These are phyloP conservation scores for Carposina sasakii DNA, from an alignment of 1,140 invertebrate species.

Conservation along the genomic window DNA sequence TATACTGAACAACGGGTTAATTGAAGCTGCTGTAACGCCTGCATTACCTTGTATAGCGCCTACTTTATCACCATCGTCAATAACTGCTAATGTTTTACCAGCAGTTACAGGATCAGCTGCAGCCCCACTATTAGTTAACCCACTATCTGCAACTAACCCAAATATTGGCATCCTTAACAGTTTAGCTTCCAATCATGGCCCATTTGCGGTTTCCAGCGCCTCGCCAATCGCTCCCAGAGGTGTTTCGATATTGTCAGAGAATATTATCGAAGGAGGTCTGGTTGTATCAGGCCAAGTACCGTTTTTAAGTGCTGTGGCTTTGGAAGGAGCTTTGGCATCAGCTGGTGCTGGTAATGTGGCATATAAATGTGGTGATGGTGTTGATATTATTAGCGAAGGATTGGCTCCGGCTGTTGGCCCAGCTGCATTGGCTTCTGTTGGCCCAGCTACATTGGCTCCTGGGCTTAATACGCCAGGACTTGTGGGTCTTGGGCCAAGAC, in stretches of 20 bases:
- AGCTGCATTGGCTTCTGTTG: neutral
- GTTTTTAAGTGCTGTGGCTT: constrained; percentile 1
- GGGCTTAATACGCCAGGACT: neutral
- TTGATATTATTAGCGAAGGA: neutral
- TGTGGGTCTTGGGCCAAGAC: neutral
- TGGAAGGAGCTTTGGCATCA: neutral
- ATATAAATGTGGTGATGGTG: neutral
- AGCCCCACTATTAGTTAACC: too few species aligned
- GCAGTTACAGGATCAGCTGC: too few species aligned
- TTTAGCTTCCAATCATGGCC: neutral
- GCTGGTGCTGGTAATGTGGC: neutral
- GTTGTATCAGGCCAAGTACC: neutral
- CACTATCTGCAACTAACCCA: neutral
- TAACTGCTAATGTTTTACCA: too few species aligned
- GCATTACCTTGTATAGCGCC: too few species aligned
- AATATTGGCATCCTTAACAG: neutral
- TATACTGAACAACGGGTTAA: too few species aligned
- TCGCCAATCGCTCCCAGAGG: constrained; percentile 8
- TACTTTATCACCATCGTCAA: too few species aligned
- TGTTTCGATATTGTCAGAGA: neutral
- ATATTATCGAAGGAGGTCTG: neutral
- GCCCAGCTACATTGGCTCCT: neutral
- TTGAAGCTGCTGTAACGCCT: too few species aligned
- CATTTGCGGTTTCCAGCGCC: neutral
- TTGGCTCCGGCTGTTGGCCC: neutral